Conservation (phyloP, 2,888 invertebrate genomes). For the Cheilosia grossa region DNA sequence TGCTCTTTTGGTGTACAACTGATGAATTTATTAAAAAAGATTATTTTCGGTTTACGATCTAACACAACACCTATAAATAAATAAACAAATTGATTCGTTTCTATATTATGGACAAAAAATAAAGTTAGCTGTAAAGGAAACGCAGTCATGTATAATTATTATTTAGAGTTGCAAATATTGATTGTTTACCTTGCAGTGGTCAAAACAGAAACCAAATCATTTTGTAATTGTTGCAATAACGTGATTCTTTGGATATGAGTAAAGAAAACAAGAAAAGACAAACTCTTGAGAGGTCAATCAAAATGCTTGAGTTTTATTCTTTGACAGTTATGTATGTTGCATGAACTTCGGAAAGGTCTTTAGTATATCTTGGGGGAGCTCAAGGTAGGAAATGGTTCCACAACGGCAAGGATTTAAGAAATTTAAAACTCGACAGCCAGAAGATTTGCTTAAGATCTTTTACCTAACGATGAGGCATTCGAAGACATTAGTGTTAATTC, state of each 20-base stretch:
- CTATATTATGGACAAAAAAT: constrained; percentile 30
- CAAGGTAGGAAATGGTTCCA: no score
- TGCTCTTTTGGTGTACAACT: constrained; percentile 28
- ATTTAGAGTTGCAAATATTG: constrained; percentile 59
- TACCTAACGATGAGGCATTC: no score
- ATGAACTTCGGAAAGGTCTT: no score
- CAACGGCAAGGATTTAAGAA: no score
- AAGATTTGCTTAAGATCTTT: no score
- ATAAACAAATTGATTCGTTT: constrained; percentile 47
- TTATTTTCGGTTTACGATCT: constrained; percentile 21
- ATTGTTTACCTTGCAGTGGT: constrained; percentile 55
- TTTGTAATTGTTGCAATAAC: constrained; percentile 68
- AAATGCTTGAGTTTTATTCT: constrained; percentile 15
- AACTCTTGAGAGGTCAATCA: constrained; percentile 67
- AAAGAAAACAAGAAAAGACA: constrained; percentile 46
- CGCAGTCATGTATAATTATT: constrained; percentile 50
- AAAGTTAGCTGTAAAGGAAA: constrained; percentile 56
- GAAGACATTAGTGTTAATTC: no score
- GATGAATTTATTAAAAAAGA: constrained; percentile 11
- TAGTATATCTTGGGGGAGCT: no score
- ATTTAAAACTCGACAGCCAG: no score
- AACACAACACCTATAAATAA: constrained; percentile 32
- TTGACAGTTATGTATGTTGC: no score
- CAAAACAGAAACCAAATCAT: constrained; percentile 20
- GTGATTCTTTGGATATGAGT: constrained; percentile 52